These are phyloP conservation scores for Sussaba pulchella DNA, from an alignment of 2,888 invertebrate species.

Conservation along the genomic window DNA sequence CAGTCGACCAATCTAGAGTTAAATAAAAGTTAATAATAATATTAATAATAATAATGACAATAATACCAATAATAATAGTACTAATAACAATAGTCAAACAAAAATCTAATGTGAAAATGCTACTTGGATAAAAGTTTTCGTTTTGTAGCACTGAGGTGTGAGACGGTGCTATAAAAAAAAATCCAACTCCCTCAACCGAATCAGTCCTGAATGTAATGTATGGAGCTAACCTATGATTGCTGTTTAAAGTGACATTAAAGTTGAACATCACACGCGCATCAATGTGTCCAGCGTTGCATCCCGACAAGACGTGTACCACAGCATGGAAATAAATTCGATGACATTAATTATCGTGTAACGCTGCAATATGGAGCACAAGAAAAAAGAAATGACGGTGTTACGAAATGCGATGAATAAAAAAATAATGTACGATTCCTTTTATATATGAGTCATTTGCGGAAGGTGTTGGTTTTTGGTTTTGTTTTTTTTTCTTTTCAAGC, in stretches of 20 bases:
- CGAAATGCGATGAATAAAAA: not conserved
- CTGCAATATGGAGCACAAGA: slow-evolving; percentile 33
- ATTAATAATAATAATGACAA: no score
- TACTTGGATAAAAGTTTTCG: slow-evolving; percentile 62
- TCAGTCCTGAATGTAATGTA: slow-evolving; percentile 80
- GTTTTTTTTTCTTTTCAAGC: not conserved
- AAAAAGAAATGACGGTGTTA: not conserved
- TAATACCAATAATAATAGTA: no score
- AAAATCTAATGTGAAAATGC: slow-evolving; percentile 59
- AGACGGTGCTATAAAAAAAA: slow-evolving; percentile 44
- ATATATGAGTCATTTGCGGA: not conserved
- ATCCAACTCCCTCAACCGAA: slow-evolving; percentile 77
- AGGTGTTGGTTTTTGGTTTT: not conserved
- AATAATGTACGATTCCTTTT: not conserved
- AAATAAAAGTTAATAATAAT: no score
- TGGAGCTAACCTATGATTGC: slow-evolving; percentile 84
- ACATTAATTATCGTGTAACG: slow-evolving; percentile 75
- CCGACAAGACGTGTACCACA: slow-evolving; percentile 82
- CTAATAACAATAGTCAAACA: no score
- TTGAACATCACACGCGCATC: slow-evolving; percentile 82
- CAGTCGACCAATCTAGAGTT: slow-evolving; percentile 61
- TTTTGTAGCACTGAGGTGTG: slow-evolving; percentile 21
- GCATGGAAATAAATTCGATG: slow-evolving; percentile 83
- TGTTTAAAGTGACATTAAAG: slow-evolving; percentile 83
- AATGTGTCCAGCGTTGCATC: slow-evolving; percentile 82